A percentile compares a stretch with the other conserved stretches of the same genome.
Evolutionary conservation across 2,113 vertebrate species (phyloP).

Genomic region (Gadus macrocephalus): DNA sequence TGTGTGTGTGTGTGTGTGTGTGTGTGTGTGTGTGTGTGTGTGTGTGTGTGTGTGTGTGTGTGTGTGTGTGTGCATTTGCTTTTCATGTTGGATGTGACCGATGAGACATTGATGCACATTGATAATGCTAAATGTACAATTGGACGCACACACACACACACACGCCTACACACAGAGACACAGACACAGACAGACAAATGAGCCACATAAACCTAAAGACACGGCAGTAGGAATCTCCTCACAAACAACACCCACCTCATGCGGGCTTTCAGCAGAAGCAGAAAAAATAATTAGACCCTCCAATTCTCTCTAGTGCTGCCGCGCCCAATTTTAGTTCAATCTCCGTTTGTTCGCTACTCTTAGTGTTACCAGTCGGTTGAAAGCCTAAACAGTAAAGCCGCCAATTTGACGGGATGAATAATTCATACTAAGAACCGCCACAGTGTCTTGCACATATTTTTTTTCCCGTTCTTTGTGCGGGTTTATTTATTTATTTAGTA

Average conservation of each 20-base stretch:
- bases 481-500: too few relatives aligned
- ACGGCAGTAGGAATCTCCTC: neutral
- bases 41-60: neutral
- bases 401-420: neutral
- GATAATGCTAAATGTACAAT: neutral
- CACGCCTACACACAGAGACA: neutral
- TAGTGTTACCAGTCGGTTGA: neutral
- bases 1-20: neutral
- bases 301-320: neutral
- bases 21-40: constrained; percentile 7
- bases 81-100: too few relatives aligned
- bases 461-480: neutral
- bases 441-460: neutral
- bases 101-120: neutral
- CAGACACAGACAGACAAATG: neutral
- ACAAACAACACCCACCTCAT: neutral
- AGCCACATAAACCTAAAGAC: neutral
- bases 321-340: neutral
- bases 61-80: neutral
- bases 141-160: neutral
- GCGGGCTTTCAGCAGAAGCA: neutral
- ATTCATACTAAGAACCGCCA: neutral
- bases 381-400: neutral
- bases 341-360: neutral
- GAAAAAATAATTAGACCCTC: neutral